Conservation (phyloP, 2,888 invertebrate species). For the Drosophila leonis region DNA sequence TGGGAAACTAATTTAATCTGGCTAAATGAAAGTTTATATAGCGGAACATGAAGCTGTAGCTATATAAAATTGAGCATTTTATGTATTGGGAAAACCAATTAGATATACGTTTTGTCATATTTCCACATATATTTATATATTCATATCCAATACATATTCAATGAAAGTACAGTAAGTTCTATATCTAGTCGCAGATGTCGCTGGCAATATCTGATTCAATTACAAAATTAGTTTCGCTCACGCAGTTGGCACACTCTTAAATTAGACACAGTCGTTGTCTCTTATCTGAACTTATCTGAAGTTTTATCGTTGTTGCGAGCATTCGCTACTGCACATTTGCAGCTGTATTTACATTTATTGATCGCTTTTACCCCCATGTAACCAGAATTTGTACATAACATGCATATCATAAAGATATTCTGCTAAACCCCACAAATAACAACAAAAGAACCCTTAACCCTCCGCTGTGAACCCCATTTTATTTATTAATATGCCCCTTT, state of each 20-base stretch:
- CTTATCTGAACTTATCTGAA: neutral
- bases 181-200: neutral
- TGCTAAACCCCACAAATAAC: conserved; percentile 11
- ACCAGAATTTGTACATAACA: conserved; percentile 26
- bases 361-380: conserved; percentile 32
- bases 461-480: conserved; percentile 47
- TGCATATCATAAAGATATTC: conserved; percentile 60
- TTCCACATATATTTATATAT: neutral
- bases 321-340: conserved; percentile 9
- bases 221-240: neutral
- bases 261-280: conserved; percentile 1
- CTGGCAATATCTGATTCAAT: neutral
- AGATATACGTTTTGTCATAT: neutral
- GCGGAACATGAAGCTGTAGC: neutral
- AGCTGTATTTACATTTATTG: conserved; percentile 58
- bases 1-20: too few species aligned
- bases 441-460: conserved; percentile 15
- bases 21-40: too few species aligned
- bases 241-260: conserved; percentile 18
- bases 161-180: neutral
- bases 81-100: neutral
- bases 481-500: conserved; percentile 69
- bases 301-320: conserved; percentile 1
- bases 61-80: too few species aligned
- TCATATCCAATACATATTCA: neutral